These are phyloP conservation scores for Meleagris gallopavo DNA, from an alignment of 2,113 vertebrate species.

Conservation along the genomic window DNA sequence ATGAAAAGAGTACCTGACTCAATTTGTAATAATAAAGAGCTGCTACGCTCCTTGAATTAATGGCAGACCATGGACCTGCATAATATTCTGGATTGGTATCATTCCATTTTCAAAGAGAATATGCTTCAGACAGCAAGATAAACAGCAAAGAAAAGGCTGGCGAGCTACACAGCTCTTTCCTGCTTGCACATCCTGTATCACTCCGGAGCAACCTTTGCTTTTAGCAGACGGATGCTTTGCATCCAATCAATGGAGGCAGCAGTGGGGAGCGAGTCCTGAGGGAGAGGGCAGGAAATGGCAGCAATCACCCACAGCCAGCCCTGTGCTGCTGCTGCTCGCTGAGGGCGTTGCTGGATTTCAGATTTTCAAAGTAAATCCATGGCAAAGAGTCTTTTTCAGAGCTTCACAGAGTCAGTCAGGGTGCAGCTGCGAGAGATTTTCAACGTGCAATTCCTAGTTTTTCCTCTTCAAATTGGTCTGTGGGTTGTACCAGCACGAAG, in stretches of 20 bases:
- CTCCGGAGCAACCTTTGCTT: not conserved
- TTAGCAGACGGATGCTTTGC: not conserved
- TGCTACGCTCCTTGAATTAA: not conserved
- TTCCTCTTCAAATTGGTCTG: not conserved
- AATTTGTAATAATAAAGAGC: not conserved
- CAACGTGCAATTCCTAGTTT: not conserved
- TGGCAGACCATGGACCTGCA: not conserved
- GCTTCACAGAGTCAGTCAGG: not conserved
- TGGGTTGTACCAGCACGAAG: not conserved
- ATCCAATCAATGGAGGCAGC: not conserved
- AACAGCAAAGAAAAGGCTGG: not conserved
- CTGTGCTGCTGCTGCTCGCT: accelerated
- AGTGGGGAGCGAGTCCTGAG: not conserved
- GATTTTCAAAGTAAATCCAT: not conserved
- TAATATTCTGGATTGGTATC: not conserved
- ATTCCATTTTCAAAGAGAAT: not conserved
- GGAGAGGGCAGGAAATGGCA: not conserved
- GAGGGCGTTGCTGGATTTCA: not conserved
- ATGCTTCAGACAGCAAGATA: not conserved
- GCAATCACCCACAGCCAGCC: not conserved
- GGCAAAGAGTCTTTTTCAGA: not conserved
- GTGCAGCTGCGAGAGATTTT: not conserved
- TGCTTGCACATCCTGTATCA: not conserved
- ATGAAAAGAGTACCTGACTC: not conserved
- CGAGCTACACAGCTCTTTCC: not conserved